phyloP scores from a whole-genome alignment of 2,113 vertebrate species.

The Alexandromys fortis region DNA sequence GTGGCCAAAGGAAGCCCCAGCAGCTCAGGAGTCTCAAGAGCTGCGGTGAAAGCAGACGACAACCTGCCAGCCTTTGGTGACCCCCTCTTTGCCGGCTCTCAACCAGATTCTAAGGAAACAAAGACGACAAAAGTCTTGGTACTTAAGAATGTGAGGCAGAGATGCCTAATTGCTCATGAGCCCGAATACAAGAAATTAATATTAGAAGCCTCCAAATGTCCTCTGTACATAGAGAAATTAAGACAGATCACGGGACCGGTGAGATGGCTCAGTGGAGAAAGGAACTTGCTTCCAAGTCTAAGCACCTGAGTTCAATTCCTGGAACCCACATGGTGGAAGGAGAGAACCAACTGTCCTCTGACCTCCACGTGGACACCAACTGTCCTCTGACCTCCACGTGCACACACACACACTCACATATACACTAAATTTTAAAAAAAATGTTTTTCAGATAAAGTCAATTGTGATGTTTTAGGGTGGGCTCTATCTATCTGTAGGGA shows the following conservation, averaged over 20 bases:
- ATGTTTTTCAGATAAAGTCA: background rate
- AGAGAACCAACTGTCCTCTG: background rate
- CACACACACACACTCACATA: background rate
- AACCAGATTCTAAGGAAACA: constrained; percentile 47
- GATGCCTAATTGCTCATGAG: background rate
- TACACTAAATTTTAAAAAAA: background rate
- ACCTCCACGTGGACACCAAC: no score
- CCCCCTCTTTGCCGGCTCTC: background rate
- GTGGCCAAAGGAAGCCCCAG: constrained; percentile 37
- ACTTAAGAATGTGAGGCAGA: background rate
- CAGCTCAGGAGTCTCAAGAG: background rate
- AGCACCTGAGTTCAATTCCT: background rate
- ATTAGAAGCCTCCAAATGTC: background rate
- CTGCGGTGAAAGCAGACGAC: background rate
- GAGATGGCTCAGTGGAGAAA: background rate
- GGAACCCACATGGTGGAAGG: background rate
- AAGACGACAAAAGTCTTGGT: background rate
- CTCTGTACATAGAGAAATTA: background rate
- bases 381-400: no score
- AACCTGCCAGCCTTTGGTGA: background rate
- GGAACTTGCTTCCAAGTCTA: background rate
- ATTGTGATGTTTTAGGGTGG: background rate
- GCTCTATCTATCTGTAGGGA: background rate
- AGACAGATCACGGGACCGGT: background rate
- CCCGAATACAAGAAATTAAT: background rate